These are phyloP conservation scores for Plagiodera versicolora DNA, from an alignment of 2,888 invertebrate genomes.

Conservation along the genomic window DNA sequence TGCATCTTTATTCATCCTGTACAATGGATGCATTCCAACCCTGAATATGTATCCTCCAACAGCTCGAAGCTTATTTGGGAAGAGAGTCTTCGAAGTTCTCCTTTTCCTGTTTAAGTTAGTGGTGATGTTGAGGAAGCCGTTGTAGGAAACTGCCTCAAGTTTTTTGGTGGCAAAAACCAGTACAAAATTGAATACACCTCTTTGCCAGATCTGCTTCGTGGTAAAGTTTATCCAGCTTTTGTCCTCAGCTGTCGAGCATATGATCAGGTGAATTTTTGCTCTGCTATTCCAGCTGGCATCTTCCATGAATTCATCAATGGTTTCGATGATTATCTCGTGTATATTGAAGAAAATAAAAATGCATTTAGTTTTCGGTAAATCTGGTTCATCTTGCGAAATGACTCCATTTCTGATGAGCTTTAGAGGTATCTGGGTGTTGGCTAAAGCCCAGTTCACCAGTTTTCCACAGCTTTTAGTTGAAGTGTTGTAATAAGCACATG, in stretches of 20 bases:
- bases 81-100: neutral
- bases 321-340: neutral
- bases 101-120: neutral
- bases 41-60: neutral
- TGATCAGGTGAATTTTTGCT: neutral
- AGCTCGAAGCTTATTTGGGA: neutral
- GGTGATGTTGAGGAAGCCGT: neutral
- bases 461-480: neutral
- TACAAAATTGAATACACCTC: slow-evolving; percentile 2
- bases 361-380: neutral
- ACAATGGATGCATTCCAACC: neutral
- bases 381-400: neutral
- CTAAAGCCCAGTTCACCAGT: neutral
- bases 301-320: neutral
- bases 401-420: neutral
- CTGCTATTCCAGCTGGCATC: neutral
- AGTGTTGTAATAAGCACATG: neutral
- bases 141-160: neutral
- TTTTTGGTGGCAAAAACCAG: neutral
- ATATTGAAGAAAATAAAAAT: neutral
- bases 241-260: neutral
- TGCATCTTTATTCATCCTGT: neutral
- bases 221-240: neutral
- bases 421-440: neutral
- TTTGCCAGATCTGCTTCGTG: neutral